Evolutionary conservation across 2,797 vertebrate genomes (phyloP), one percentile per base, ranked within the genome.

Genomic region (Acanthurus lineatus): DNA sequence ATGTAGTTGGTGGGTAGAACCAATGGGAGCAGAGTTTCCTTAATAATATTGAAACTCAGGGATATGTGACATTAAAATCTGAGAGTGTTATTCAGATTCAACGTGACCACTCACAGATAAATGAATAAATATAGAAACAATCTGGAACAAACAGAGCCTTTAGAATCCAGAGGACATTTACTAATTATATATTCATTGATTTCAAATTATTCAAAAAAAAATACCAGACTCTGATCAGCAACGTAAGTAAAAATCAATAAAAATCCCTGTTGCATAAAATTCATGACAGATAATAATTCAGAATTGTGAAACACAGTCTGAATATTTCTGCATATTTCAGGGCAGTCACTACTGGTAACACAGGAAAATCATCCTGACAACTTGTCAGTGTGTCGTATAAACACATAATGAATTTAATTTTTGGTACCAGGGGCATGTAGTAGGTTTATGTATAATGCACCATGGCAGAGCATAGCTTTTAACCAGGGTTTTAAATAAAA

Each of bases 401-500:
- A 94, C 88, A 91, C 82, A 87, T 86, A 88, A 82, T 91, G 86
- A 94, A 93, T 91, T 92, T 88, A 90, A 86, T 93, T 83, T 90
- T 92, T 84, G 71, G 83, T 90, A 94, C 87, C 84, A 84, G 87
- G 84, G 86, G 82, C 84, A 88, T 93, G 86, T 90, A 91, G 86
- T 76, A 91, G 89, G 92, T 89, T 95, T 94, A 94, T 86, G 76
- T 86, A 83, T 95, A 93, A 95, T 91, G 85, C 83, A 90, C 82
- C 81, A 69, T 94, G 92, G 90, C 92, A 92, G 91, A 92, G 88
- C 85, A 82, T 86, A 83, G 89, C 92, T 91, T 93, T 93, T 91
- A 92, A 92, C 91, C 90, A 87, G 73, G 89, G 88, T 88, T 90
- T 93, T 70, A 93, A 93, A 94, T 93, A 94, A 95, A 95, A 93